A percentile compares a stretch with the other conserved stretches of the same genome.
phyloP scores from a whole-genome alignment of 2,888 invertebrate genomes.

The Osmoderma eremita region DNA sequence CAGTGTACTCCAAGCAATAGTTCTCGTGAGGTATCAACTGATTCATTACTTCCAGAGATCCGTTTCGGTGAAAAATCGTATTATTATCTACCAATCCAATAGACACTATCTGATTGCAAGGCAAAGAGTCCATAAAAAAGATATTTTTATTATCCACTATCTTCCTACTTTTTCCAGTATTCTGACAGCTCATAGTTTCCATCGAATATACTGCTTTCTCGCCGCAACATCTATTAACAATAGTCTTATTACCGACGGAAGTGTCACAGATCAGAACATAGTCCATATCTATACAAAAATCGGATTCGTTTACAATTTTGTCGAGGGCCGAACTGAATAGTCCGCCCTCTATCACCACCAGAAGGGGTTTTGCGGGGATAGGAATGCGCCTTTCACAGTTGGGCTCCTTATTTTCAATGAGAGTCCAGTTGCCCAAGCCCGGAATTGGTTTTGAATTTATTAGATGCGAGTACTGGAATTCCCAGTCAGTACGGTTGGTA shows the following conservation, averaged over 20 bases:
- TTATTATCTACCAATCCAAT: constrained; percentile 10
- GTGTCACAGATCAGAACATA: constrained; percentile 21
- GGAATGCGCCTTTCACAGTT: constrained; percentile 15
- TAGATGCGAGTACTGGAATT: not conserved
- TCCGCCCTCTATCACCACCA: not conserved
- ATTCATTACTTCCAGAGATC: constrained; percentile 20
- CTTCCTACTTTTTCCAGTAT: not conserved
- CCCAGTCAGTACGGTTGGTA: constrained; percentile 16
- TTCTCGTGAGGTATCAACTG: constrained; percentile 14
- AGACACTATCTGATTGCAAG: constrained; percentile 25
- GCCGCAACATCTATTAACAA: constrained; percentile 37
- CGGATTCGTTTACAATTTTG: not conserved
- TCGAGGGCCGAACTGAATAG: not conserved
- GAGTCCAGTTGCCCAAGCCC: constrained; percentile 15
- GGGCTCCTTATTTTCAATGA: constrained; percentile 24
- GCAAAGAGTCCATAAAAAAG: constrained; percentile 12
- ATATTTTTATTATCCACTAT: not conserved
- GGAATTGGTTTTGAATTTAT: no score
- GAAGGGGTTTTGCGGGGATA: not conserved
- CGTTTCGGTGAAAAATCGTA: constrained; percentile 18
- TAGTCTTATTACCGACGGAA: constrained; percentile 23
- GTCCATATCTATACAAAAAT: constrained; percentile 30
- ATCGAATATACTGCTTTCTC: constrained; percentile 27
- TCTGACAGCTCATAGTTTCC: constrained; percentile 9
- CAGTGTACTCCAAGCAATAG: constrained; percentile 30